Conservation (phyloP, 53 echinoderm and acorn worm genomes). For the Apostichopus leukothele region DNA sequence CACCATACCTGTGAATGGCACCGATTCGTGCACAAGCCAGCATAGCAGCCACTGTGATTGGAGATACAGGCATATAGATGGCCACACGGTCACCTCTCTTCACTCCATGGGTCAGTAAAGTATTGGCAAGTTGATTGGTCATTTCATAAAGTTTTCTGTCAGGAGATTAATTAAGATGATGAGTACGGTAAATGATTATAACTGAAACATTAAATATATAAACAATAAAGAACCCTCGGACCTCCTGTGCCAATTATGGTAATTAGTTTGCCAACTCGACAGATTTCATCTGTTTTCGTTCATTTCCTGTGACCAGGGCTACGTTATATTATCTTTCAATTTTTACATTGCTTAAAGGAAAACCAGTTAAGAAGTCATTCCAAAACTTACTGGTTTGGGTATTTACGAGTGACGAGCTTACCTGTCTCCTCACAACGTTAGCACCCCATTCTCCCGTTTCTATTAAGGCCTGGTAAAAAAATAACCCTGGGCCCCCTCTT, state of each 20-base stretch:
- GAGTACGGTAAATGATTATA: not conserved
- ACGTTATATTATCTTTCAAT: too few relatives aligned
- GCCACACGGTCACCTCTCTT: conserved; percentile 92
- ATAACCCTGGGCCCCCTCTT: too few relatives aligned
- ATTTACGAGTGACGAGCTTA: too few relatives aligned
- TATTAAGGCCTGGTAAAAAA: too few relatives aligned
- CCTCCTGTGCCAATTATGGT: not conserved
- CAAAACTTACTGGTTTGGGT: too few relatives aligned
- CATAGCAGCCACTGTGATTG: conserved; percentile 92
- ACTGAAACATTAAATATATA: not conserved
- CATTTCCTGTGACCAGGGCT: too few relatives aligned
- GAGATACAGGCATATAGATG: conserved; percentile 96
- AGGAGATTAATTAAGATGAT: not conserved
- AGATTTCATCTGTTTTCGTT: too few relatives aligned
- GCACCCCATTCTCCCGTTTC: too few relatives aligned
- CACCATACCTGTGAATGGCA: conserved; percentile 83
- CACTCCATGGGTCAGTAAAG: conserved; percentile 75
- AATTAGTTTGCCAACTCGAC: too few relatives aligned
- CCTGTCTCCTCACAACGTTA: too few relatives aligned
- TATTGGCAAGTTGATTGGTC: conserved; percentile 91
- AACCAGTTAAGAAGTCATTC: too few relatives aligned
- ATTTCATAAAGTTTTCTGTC: conserved; percentile 90
- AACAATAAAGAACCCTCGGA: not conserved
- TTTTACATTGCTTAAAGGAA: too few relatives aligned
- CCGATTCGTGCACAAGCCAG: conserved; percentile 94